Evolutionary conservation across 2,113 vertebrate genomes (phyloP).

Genomic region (Pteruthius melanotis): DNA sequence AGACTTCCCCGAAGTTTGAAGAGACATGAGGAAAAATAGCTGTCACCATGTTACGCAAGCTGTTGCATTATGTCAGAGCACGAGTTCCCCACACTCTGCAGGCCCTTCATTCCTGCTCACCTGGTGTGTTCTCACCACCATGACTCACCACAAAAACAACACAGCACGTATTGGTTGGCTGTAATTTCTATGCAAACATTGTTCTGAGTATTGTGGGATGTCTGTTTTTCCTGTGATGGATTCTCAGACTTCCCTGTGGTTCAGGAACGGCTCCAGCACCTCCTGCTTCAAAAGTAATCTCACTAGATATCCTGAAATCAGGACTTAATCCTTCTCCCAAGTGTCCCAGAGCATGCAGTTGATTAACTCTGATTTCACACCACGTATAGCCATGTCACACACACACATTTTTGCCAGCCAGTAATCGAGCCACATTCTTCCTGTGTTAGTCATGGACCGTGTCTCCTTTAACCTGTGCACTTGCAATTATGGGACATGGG

Average conservation of each 20-base stretch:
- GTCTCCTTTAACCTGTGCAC: not conserved
- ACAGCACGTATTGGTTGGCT: not conserved
- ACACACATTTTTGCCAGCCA: not conserved
- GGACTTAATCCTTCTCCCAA: not conserved
- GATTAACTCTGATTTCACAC: not conserved
- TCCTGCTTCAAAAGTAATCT: not conserved
- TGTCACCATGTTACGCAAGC: fast-evolving
- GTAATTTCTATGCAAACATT: not conserved
- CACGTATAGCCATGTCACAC: not conserved
- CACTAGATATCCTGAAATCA: not conserved
- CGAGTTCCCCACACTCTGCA: not conserved
- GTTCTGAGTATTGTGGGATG: not conserved
- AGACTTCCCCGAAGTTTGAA: not conserved
- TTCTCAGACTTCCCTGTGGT: not conserved
- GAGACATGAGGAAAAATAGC: not conserved
- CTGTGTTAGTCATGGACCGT: not conserved
- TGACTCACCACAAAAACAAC: not conserved
- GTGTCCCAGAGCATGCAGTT: not conserved
- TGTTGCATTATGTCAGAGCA: not conserved
- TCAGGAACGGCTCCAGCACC: not conserved
- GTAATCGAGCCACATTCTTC: not conserved
- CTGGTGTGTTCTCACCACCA: not conserved
- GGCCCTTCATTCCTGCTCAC: not conserved
- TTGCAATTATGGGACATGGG: not conserved
- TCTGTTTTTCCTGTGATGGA: not conserved